Percentiles rank a stretch among this genome's conserved stretches.
phyloP scores from a whole-genome alignment of 2,888 invertebrate species.

The Agonopterix alstromeriana region DNA sequence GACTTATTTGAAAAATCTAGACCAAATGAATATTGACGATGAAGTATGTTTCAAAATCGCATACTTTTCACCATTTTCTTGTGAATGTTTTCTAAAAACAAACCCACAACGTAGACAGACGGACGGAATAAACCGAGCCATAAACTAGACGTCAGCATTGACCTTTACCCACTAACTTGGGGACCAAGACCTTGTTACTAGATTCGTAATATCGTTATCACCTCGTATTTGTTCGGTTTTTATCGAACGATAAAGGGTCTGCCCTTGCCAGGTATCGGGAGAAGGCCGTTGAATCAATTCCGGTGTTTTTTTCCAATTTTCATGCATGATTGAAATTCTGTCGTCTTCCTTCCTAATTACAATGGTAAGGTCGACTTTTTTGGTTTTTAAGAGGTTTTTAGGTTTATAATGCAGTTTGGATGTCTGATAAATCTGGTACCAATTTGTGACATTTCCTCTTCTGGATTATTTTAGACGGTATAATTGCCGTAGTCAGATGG shows the following conservation, averaged over 20 bases:
- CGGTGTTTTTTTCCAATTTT: conserved; percentile 41
- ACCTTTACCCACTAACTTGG: conserved; percentile 58
- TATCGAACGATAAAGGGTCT: conserved; percentile 62
- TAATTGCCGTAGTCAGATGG: conserved; percentile 24
- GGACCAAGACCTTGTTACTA: conserved; percentile 52
- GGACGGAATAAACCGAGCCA: no score
- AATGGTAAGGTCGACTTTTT: conserved; percentile 13
- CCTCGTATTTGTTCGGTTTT: conserved; percentile 39
- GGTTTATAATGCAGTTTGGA: conserved; percentile 11
- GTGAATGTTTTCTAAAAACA: no score
- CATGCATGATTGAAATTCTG: conserved; percentile 48
- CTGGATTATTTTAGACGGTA: no score
- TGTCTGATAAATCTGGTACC: no score
- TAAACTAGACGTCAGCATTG: conserved; percentile 25
- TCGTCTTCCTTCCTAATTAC: conserved; percentile 55
- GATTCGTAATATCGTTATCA: conserved; percentile 36
- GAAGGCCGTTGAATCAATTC: conserved; percentile 45
- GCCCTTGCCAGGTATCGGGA: conserved; percentile 46
- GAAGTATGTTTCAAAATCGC: no score
- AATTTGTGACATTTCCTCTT: no score
- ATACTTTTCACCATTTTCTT: no score
- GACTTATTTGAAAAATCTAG: background rate
- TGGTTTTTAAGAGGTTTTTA: background rate
- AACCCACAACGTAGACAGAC: no score
- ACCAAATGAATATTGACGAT: no score